These are phyloP conservation scores for Thecophora atra DNA, from an alignment of 2,888 invertebrate species.

Conservation along the genomic window DNA sequence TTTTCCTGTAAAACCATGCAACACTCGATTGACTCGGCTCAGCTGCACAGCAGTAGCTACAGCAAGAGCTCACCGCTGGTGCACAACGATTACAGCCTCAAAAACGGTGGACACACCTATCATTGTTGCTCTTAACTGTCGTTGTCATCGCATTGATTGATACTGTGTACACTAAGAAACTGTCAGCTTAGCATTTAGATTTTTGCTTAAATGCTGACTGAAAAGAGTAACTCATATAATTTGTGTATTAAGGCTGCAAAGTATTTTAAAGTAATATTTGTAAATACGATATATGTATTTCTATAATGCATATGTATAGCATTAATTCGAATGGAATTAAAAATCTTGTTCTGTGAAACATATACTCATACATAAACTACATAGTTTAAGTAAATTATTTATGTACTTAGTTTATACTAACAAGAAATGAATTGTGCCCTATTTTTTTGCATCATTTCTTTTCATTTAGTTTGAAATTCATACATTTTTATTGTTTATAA, in stretches of 20 bases:
- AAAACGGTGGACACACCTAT: slow-evolving; percentile 58
- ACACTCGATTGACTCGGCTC: slow-evolving; percentile 53
- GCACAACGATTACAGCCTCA: slow-evolving; percentile 62
- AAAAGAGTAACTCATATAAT: slow-evolving; percentile 23
- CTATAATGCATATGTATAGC: slow-evolving; percentile 26
- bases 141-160: not conserved
- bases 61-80: slow-evolving; percentile 56
- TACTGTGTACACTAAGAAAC: slow-evolving; percentile 26
- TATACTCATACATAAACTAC: not conserved
- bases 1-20: slow-evolving; percentile 64
- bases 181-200: slow-evolving; percentile 13
- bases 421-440: too few relatives aligned
- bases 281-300: slow-evolving; percentile 35
- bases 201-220: slow-evolving; percentile 12
- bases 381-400: slow-evolving; percentile 21
- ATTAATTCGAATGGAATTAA: not conserved
- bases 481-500: too few relatives aligned
- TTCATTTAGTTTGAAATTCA: too few relatives aligned
- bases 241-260: slow-evolving; percentile 32
- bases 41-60: slow-evolving; percentile 49
- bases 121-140: slow-evolving; percentile 63
- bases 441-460: too few relatives aligned
- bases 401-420: not conserved
- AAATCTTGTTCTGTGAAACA: not conserved
- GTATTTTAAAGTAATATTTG: slow-evolving; percentile 30